Evolutionary conservation across 2,113 vertebrate species (phyloP).

Genomic region (Puffinus mauretanicus): DNA sequence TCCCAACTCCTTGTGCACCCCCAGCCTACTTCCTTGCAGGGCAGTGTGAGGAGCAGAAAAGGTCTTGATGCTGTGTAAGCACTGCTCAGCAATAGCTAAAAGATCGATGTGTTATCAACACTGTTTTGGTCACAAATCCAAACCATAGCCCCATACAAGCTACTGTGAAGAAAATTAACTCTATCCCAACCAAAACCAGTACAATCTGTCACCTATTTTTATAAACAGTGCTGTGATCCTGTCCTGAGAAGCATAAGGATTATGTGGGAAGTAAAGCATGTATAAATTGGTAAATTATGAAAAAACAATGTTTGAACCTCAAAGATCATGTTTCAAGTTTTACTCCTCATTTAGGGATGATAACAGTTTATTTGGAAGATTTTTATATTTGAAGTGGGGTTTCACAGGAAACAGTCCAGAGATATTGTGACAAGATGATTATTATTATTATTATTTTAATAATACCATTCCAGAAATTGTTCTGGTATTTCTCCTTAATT

Average conservation of each 20-base stretch:
- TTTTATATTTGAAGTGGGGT: background rate
- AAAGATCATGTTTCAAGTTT: background rate
- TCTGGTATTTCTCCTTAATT: background rate
- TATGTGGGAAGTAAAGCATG: background rate
- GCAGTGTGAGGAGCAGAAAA: background rate
- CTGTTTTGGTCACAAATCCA: background rate
- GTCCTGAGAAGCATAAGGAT: background rate
- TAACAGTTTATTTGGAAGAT: background rate
- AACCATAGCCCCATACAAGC: background rate
- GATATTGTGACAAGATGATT: background rate
- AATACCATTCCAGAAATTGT: background rate
- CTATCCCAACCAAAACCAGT: background rate
- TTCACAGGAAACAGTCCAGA: background rate
- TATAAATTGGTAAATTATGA: background rate
- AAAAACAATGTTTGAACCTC: background rate
- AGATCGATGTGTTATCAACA: rapidly evolving
- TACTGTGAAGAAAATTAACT: background rate
- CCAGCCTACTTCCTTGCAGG: background rate
- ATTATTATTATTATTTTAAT: background rate
- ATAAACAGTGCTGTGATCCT: background rate
- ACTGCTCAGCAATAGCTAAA: background rate
- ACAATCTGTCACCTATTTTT: background rate
- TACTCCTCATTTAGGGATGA: background rate
- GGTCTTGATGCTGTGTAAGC: background rate
- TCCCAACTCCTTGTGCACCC: background rate